Evolutionary conservation across 2,888 invertebrate species (phyloP).

Genomic region (Cistogaster globosa): DNA sequence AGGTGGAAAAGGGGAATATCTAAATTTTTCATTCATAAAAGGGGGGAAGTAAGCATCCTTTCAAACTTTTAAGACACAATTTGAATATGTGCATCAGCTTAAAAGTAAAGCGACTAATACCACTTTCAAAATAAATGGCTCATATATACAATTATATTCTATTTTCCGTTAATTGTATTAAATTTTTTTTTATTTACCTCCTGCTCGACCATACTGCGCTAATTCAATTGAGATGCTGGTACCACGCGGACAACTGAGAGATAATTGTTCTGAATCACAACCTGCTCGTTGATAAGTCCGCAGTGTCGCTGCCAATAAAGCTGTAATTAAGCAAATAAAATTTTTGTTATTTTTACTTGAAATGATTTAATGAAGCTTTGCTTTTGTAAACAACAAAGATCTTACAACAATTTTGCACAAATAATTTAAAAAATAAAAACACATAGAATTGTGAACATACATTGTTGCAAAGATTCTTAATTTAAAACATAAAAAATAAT

Average conservation of each 20-base stretch:
- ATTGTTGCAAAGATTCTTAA: no score
- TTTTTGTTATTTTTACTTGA: constrained; percentile 59
- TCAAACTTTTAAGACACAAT: no score
- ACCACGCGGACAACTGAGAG: constrained; percentile 93
- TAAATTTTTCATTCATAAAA: no score
- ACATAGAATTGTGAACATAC: no score
- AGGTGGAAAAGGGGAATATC: no score
- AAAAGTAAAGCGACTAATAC: no score
- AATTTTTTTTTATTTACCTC: constrained; percentile 77
- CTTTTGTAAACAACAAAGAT: constrained; percentile 41
- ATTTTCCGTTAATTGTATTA: no score
- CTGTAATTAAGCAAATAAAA: constrained; percentile 84
- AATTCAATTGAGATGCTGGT: constrained; percentile 95
- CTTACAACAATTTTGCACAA: constrained; percentile 4
- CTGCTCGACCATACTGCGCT: constrained; percentile 92
- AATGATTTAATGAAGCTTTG: constrained; percentile 59
- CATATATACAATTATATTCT: no score
- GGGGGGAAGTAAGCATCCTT: no score
- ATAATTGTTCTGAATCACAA: constrained; percentile 95
- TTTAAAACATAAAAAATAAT: no score
- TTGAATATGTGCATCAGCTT: no score
- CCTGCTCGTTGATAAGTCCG: constrained; percentile 95
- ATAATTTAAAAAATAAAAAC: not conserved
- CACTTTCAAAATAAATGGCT: no score
- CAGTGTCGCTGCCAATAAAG: constrained; percentile 94